phyloP scores from a whole-genome alignment of 2,888 invertebrate genomes.

The Hesperia comma region DNA sequence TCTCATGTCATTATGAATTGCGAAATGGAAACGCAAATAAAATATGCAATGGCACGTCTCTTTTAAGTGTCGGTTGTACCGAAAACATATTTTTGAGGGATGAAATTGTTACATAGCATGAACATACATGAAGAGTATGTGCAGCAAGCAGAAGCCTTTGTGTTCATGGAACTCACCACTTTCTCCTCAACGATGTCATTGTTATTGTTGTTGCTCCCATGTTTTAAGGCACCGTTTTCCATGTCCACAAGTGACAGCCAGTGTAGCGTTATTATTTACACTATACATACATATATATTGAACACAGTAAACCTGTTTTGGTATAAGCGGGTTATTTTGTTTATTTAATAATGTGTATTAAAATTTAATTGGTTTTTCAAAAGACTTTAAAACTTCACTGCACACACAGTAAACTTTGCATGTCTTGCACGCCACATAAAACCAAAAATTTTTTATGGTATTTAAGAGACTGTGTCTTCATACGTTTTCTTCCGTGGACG shows the following conservation, averaged over 20 bases:
- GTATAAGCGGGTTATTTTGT: slow-evolving; percentile 23
- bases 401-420: slow-evolving; percentile 7
- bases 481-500: not conserved
- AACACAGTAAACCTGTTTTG: slow-evolving; percentile 42
- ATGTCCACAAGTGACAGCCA: slow-evolving; percentile 79
- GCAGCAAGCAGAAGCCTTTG: no score
- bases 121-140: no score
- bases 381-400: slow-evolving; percentile 25
- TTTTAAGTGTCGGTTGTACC: no score
- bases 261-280: slow-evolving; percentile 58
- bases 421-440: not conserved
- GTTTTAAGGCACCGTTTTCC: slow-evolving; percentile 85
- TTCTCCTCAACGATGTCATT: slow-evolving; percentile 80
- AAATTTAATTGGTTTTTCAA: slow-evolving; percentile 23
- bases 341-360: slow-evolving; percentile 22
- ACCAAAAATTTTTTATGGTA: not conserved
- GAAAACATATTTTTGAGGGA: no score
- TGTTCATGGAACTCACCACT: slow-evolving; percentile 66
- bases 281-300: slow-evolving; percentile 47
- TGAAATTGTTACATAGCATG: no score
- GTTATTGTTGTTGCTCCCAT: slow-evolving; percentile 84
- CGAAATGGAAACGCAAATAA: no score
- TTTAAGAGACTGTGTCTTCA: not conserved
- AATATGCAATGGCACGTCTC: no score
- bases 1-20: no score